A percentile compares a stretch with the other conserved stretches of the same genome.
phyloP scores from a whole-genome alignment of 2,888 invertebrate genomes.

The Anoplius nigerrimus region DNA sequence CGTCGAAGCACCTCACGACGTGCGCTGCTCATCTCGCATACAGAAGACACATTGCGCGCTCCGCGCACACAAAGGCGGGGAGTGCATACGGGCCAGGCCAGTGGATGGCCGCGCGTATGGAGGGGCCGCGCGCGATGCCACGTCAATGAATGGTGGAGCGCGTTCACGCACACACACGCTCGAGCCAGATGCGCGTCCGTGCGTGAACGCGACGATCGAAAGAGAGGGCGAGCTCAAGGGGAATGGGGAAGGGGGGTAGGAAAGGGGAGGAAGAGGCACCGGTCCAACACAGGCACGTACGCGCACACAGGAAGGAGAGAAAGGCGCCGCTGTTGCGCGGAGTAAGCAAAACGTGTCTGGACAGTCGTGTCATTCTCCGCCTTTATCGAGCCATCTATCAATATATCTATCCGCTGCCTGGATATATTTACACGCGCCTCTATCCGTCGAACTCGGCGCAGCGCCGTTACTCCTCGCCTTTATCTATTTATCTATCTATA shows the following conservation, averaged over 20 bases:
- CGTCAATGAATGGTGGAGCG: not conserved
- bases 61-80: slow-evolving; percentile 25
- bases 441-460: no score
- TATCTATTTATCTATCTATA: no score
- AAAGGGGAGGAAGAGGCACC: not conserved
- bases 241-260: not conserved
- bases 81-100: no score
- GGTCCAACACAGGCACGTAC: not conserved
- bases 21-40: slow-evolving; percentile 22
- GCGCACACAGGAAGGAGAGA: not conserved
- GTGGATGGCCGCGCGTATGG: no score
- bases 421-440: no score
- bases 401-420: no score
- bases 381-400: no score
- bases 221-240: not conserved
- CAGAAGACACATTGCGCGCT: slow-evolving; percentile 19
- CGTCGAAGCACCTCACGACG: slow-evolving; percentile 53
- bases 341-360: no score
- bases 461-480: no score
- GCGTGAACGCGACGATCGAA: not conserved
- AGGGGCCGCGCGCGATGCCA: slow-evolving; percentile 15
- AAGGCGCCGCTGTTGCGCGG: no score
- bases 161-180: not conserved
- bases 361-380: no score
- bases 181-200: not conserved